Conservation (phyloP, 1,140 invertebrate genomes). For the Anagrus nilaparvatae region DNA sequence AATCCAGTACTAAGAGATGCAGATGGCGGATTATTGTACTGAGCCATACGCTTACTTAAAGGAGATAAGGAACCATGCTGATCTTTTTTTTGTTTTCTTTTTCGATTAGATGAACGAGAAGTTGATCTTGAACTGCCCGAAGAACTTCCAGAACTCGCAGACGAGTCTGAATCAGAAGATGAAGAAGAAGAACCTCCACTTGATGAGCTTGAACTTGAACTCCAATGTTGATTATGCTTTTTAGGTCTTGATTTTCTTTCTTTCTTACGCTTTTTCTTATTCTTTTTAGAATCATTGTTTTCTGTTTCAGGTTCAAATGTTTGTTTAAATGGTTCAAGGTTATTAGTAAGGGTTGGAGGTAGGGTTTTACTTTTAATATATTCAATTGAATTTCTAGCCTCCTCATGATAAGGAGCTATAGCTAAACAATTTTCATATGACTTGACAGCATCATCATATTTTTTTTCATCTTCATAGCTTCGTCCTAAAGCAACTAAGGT, state of each 20-base stretch:
- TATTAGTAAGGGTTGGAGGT: constrained; percentile 21
- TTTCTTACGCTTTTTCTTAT: constrained; percentile 63
- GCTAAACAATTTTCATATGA: constrained; percentile 72
- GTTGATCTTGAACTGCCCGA: constrained; percentile 55
- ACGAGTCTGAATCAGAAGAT: constrained; percentile 46
- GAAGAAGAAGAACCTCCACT: constrained; percentile 41
- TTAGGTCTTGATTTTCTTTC: constrained; percentile 61
- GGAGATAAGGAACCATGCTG: constrained; percentile 57
- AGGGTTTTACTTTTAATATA: constrained; percentile 61
- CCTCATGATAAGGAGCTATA: constrained; percentile 73
- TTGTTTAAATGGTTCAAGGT: constrained; percentile 37
- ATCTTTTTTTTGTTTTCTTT: constrained; percentile 58
- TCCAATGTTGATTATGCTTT: constrained; percentile 54
- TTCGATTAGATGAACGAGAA: constrained; percentile 42
- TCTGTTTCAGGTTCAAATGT: constrained; percentile 30
- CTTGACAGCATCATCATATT: constrained; percentile 73
- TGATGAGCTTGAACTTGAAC: constrained; percentile 48
- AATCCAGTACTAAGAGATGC: constrained; percentile 21
- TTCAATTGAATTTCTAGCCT: constrained; percentile 70
- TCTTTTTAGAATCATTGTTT: constrained; percentile 47
- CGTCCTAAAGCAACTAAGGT: constrained; percentile 77
- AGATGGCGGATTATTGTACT: constrained; percentile 40
- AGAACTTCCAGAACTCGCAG: constrained; percentile 45
- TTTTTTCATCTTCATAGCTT: constrained; percentile 75
- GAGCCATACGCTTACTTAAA: constrained; percentile 67